phyloP scores from a whole-genome alignment of 2,113 vertebrate genomes.

The Coturnix japonica region DNA sequence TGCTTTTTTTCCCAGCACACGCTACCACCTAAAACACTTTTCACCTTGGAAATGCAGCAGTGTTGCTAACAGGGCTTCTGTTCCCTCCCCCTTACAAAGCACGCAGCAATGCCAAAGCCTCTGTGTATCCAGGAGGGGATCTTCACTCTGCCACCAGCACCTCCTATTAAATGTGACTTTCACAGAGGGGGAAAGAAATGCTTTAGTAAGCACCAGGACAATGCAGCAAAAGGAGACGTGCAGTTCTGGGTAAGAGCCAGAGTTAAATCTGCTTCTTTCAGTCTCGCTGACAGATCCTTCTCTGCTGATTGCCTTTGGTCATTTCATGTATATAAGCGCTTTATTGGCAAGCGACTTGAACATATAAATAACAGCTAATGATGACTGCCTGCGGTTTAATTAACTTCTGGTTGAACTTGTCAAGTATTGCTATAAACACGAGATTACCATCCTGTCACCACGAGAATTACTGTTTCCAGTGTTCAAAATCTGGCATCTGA shows the following conservation, averaged over 20 bases:
- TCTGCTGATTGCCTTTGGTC: slow-evolving; percentile 68
- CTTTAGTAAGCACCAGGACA: not conserved
- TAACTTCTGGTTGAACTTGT: slow-evolving; percentile 75
- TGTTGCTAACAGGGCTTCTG: not conserved
- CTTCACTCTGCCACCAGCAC: not conserved
- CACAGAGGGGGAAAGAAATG: not conserved
- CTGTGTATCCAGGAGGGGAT: slow-evolving; percentile 32
- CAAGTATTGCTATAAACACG: slow-evolving; percentile 56
- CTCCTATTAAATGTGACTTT: not conserved
- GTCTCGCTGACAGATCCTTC: slow-evolving; percentile 48
- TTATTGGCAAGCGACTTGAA: slow-evolving; percentile 70
- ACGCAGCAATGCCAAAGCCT: not conserved
- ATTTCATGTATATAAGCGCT: slow-evolving; percentile 71
- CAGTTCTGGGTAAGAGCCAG: slow-evolving; percentile 26
- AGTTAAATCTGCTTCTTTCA: slow-evolving; percentile 51
- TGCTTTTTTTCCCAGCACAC: too few species aligned
- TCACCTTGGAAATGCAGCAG: too few species aligned
- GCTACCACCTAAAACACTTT: too few species aligned
- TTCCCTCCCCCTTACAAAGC: not conserved
- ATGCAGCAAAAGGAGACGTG: slow-evolving; percentile 34
- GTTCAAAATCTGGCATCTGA: slow-evolving; percentile 18
- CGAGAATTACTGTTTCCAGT: slow-evolving; percentile 28
- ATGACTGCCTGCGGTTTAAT: slow-evolving; percentile 74
- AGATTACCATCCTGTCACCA: slow-evolving; percentile 45
- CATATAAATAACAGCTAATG: slow-evolving; percentile 73